phyloP scores from a whole-genome alignment of 2,888 invertebrate species.

The Pyralis farinalis region DNA sequence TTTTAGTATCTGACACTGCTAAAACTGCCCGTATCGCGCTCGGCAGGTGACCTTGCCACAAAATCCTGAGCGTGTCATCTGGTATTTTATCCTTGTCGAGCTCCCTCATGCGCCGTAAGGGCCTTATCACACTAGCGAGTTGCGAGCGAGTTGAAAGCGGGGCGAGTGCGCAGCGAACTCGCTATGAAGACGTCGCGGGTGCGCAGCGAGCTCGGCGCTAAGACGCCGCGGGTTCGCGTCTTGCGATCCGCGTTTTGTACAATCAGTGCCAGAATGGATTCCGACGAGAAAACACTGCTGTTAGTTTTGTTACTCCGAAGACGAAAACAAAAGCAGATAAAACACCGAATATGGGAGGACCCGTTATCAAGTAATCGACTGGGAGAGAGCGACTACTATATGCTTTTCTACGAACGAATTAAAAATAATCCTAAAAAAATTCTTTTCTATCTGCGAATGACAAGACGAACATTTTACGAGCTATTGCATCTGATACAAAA shows the following conservation, averaged over 20 bases:
- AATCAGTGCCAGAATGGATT: conserved; percentile 11
- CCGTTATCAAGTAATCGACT: conserved; percentile 19
- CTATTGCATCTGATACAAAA: conserved; percentile 20
- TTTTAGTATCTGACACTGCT: too few species aligned
- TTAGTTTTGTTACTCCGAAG: conserved; percentile 10
- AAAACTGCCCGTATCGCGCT: too few species aligned
- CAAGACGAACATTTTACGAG: conserved; percentile 21
- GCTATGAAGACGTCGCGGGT: not conserved
- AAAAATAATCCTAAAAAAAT: conserved; percentile 21
- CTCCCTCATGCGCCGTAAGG: too few species aligned
- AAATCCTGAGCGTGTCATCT: too few species aligned
- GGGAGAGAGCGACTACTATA: conserved; percentile 18
- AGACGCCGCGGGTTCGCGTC: conserved; percentile 5
- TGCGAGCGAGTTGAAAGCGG: too few species aligned
- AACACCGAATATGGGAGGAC: not conserved
- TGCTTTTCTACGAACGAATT: conserved; percentile 20
- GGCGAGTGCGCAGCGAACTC: not conserved
- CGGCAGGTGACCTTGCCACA: too few species aligned
- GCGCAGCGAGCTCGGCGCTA: conserved; percentile 3
- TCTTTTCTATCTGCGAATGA: conserved; percentile 19
- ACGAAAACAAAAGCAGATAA: too few species aligned
- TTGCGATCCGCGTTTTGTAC: too few species aligned
- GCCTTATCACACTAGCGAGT: too few species aligned
- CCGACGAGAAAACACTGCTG: conserved; percentile 12
- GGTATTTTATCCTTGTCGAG: too few species aligned